Evolutionary conservation across 2,113 vertebrate species (phyloP).

Genomic region (Phoenicopterus ruber): DNA sequence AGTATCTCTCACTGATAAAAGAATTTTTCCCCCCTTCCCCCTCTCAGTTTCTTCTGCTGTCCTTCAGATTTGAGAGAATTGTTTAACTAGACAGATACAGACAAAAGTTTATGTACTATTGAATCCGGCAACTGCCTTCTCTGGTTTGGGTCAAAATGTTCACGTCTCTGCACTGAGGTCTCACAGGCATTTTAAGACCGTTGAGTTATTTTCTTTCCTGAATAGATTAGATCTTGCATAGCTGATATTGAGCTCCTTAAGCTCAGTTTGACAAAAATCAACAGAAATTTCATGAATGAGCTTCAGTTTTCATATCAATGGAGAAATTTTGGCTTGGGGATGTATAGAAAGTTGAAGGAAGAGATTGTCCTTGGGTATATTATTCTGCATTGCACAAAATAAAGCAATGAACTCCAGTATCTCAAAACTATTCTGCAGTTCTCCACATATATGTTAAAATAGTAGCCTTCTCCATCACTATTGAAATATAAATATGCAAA

Average conservation of each 20-base stretch:
- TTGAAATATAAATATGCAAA: not conserved
- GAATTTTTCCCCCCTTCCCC: fast-evolving
- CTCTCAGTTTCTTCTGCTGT: not conserved
- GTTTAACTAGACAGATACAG: not conserved
- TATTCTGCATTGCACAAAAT: not conserved
- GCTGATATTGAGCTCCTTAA: not conserved
- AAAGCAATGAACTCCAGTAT: not conserved
- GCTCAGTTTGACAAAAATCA: not conserved
- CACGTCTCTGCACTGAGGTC: not conserved
- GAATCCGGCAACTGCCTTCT: not conserved
- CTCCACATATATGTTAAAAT: not conserved
- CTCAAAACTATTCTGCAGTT: not conserved
- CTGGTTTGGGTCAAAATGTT: not conserved
- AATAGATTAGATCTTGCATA: not conserved
- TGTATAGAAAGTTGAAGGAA: not conserved
- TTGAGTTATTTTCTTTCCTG: not conserved
- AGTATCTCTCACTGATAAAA: not conserved
- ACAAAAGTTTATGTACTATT: not conserved
- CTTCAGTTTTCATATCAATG: not conserved
- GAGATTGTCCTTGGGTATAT: not conserved
- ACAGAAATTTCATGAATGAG: not conserved
- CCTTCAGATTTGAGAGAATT: not conserved
- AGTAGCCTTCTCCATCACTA: not conserved
- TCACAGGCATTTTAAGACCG: not conserved
- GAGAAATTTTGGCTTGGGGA: not conserved